These are phyloP conservation scores for Pseudococcus longispinus DNA, from an alignment of 2,888 invertebrate species.

Conservation along the genomic window DNA sequence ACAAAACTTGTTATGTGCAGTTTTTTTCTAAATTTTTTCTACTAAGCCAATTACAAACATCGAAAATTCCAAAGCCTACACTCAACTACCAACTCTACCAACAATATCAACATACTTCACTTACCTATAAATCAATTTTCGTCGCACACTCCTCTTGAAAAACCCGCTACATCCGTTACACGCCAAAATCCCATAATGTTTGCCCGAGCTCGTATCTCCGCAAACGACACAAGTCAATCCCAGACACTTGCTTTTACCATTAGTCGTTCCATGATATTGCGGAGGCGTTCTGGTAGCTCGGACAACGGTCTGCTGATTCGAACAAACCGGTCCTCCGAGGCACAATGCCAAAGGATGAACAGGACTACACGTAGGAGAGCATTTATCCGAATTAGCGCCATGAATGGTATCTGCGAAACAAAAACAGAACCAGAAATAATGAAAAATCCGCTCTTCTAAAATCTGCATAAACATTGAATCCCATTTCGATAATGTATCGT, in stretches of 20 bases:
- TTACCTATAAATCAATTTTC: conserved; percentile 96
- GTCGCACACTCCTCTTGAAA: conserved; percentile 94
- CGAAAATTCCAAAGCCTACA: too few relatives aligned
- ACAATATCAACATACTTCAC: conserved; percentile 59
- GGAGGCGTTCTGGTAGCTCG: conserved; percentile 70
- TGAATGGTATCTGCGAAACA: conserved; percentile 56
- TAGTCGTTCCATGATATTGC: conserved; percentile 61
- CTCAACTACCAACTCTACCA: too few relatives aligned
- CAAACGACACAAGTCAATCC: conserved; percentile 95
- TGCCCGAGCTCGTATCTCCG: conserved; percentile 95
- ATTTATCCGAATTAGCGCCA: conserved; percentile 58
- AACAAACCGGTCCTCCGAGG: conserved; percentile 61
- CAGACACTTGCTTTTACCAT: conserved; percentile 67
- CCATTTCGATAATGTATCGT: not conserved
- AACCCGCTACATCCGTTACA: conserved; percentile 99
- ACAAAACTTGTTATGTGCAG: too few relatives aligned
- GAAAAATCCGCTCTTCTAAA: not conserved
- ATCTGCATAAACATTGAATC: conserved; percentile 35
- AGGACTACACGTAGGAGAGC: conserved; percentile 60
- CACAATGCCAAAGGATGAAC: conserved; percentile 69
- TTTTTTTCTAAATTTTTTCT: too few relatives aligned
- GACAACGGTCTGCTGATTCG: conserved; percentile 67
- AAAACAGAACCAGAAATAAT: too few relatives aligned
- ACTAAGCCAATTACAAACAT: too few relatives aligned
- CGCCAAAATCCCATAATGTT: conserved; percentile 96